A percentile compares a stretch with the other conserved stretches of the same genome.
phyloP scores from a whole-genome alignment of 2,888 invertebrate genomes.

The Xanthia icteritia region DNA sequence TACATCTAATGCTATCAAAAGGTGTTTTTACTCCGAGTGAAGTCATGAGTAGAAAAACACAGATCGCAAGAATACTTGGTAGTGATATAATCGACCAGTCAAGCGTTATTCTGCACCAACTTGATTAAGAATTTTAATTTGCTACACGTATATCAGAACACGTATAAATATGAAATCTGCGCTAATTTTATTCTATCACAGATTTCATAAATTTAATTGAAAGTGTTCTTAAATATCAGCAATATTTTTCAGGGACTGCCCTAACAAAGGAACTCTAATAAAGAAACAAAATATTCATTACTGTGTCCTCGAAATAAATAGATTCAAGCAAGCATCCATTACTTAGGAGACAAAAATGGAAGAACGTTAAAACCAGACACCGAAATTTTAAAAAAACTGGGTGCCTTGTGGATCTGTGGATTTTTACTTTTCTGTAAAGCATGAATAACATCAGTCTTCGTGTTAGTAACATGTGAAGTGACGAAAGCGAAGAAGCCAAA shows the following conservation, averaged over 20 bases:
- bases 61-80: constrained; percentile 50
- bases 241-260: constrained; percentile 8
- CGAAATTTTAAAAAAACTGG: constrained; percentile 34
- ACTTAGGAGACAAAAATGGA: constrained; percentile 26
- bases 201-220: constrained; percentile 2
- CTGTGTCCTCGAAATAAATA: constrained; percentile 22
- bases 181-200: constrained; percentile 6
- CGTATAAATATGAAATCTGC: constrained; percentile 28
- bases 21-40: constrained; percentile 42
- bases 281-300: background rate
- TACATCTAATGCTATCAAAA: constrained; percentile 19
- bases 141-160: constrained; percentile 17
- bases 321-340: constrained; percentile 30
- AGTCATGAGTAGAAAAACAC: constrained; percentile 50
- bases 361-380: constrained; percentile 10
- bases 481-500: constrained; percentile 17
- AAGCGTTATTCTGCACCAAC: constrained; percentile 36
- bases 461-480: constrained; percentile 17
- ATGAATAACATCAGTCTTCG: constrained; percentile 5
- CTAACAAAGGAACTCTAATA: background rate
- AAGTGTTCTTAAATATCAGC: constrained; percentile 14
- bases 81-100: constrained; percentile 49
- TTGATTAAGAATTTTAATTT: constrained; percentile 34
- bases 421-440: constrained; percentile 34
- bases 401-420: constrained; percentile 19